Evolutionary conservation across 1,140 invertebrate species (phyloP), one percentile per base, ranked within the genome.

Genomic region (Drosophila ananassae): DNA sequence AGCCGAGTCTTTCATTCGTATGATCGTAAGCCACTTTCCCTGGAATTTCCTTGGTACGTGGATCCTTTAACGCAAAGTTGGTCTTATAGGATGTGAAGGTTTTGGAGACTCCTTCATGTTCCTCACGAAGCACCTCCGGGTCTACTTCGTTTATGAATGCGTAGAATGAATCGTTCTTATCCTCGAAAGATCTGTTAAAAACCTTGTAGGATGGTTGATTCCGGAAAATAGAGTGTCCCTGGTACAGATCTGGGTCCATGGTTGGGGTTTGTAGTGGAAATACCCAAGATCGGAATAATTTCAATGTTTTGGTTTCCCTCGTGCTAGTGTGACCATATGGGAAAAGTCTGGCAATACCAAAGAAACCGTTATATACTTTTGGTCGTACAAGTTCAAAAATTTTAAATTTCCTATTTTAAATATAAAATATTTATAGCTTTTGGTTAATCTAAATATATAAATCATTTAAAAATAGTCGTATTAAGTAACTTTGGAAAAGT

Each of bases 191-290:
- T 55, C 64, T 89, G 37, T 73, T 89, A 5, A 89, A 87, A 5
- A 47, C 25, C n/a, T 39, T 89, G 22, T 67, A 83, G 1, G 83
- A 83, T 0, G 83, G 83, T 25, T 87, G 71, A 37, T 83, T 69
- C 2, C 41, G 71, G 41, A 87, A 87, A 25, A 62, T 37, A 5
- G 6, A 0, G 12, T 54, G 44, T 56, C 82, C 77, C 25, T 60
- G 32, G 28, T 76, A 61, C 37, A 79, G 41, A 2, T 6, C n/a
- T 0, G 59, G 7, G 21, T 74, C 75, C 62, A 78, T 83, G 2
- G 17, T 21, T 5, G 6, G 24, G 10, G 0, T 37, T 37, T 37
- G n/a, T 13, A 8, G 6, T 10, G 0, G n/a, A 21, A 28, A 8
- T 32, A 39, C 37, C 2, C 6, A 28, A 13, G 13, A 5, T 32